Percentiles rank a stretch among this genome's conserved stretches.
Conservation (phyloP, 2,113 vertebrate genomes). For the Carollia perspicillata region DNA sequence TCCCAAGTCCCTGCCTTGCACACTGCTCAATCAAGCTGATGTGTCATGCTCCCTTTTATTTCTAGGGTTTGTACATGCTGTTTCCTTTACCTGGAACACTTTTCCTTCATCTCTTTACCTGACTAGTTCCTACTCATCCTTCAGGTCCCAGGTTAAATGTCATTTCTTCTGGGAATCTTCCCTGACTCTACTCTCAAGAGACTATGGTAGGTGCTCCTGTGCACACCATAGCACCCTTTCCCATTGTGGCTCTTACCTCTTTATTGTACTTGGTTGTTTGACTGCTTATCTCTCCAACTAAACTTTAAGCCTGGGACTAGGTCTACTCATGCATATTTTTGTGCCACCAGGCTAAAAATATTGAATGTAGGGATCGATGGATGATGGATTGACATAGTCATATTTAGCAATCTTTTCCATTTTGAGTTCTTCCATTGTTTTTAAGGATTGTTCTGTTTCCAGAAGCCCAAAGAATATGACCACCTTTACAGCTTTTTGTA, state of each 20-base stretch:
- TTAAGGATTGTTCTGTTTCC: conserved; percentile 23
- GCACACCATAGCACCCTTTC: neutral
- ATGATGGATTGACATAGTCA: neutral
- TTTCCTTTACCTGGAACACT: conserved; percentile 60
- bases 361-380: neutral
- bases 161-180: conserved; percentile 63
- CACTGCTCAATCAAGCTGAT: conserved; percentile 52
- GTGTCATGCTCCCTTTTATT: conserved; percentile 16
- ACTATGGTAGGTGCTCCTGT: conserved; percentile 57
- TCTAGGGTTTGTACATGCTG: conserved; percentile 58
- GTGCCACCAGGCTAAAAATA: conserved; percentile 10
- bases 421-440: conserved; percentile 49
- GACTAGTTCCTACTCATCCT: conserved; percentile 68
- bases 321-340: conserved; percentile 40
- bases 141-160: conserved; percentile 68
- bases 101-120: conserved; percentile 55
- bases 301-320: neutral
- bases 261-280: conserved; percentile 26
- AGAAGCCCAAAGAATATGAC: conserved; percentile 34
- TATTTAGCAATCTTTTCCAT: neutral
- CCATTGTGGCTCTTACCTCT: neutral
- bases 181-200: conserved; percentile 62
- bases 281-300: conserved; percentile 15
- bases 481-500: conserved; percentile 22
- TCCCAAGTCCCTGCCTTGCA: conserved; percentile 48